Evolutionary conservation across 1,140 invertebrate species (phyloP).

Genomic region (Pseudomyrmex pallidus): DNA sequence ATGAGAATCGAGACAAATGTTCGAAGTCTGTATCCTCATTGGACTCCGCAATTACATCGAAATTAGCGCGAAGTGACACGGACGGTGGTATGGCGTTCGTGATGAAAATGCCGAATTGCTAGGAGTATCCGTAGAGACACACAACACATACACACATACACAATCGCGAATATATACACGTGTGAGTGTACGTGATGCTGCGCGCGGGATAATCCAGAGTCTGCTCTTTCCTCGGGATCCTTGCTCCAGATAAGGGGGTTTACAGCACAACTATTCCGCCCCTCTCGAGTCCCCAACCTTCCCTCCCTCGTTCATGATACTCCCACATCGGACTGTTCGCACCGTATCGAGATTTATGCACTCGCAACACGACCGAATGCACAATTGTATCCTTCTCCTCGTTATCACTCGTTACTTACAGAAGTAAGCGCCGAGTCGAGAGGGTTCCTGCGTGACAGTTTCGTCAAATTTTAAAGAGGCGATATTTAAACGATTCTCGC

Average conservation of each 20-base stretch:
- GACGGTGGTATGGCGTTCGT: conserved; percentile 10
- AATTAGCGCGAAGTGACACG: conserved; percentile 29
- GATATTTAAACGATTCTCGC: no score
- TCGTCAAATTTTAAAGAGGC: no score
- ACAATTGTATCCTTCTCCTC: conserved; percentile 41
- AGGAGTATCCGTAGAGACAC: neutral
- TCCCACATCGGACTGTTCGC: conserved; percentile 8
- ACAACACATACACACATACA: neutral
- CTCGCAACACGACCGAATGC: conserved; percentile 40
- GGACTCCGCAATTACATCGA: conserved; percentile 4
- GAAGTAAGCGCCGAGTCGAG: neutral
- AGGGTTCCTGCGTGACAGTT: no score
- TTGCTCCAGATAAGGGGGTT: conserved; percentile 47
- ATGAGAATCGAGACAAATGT: neutral
- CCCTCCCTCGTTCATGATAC: neutral
- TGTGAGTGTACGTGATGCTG: neutral
- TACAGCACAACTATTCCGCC: conserved; percentile 15
- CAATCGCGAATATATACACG: neutral
- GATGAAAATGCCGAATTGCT: conserved; percentile 39
- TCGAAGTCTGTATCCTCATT: neutral
- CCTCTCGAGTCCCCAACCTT: neutral
- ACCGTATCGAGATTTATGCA: conserved; percentile 46
- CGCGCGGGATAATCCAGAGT: conserved; percentile 46
- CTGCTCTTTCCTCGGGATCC: conserved; percentile 42
- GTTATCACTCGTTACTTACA: conserved; percentile 36